These are phyloP conservation scores for Drosophila monieri DNA, from an alignment of 2,888 invertebrate genomes.

Conservation along the genomic window DNA sequence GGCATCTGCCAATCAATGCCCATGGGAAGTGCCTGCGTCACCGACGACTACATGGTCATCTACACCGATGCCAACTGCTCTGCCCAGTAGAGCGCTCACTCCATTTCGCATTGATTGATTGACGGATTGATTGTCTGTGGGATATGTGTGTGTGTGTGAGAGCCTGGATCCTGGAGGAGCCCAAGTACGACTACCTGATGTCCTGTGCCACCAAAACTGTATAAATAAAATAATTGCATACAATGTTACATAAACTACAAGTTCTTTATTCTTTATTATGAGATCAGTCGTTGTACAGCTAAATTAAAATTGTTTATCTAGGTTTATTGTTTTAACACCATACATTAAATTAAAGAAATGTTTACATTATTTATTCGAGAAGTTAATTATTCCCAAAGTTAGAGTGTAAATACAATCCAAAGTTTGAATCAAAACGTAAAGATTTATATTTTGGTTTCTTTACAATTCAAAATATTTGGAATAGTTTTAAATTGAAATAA, in stretches of 20 bases:
- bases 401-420: not conserved
- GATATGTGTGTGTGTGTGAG: conserved; percentile 49
- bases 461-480: not conserved
- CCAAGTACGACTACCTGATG: conserved; percentile 70
- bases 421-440: not conserved
- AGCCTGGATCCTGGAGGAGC: conserved; percentile 28
- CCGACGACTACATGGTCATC: conserved; percentile 82
- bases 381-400: not conserved
- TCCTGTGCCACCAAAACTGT: conserved; percentile 32
- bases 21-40: conserved; percentile 80
- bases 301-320: not conserved
- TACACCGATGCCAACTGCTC: conserved; percentile 62
- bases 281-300: conserved; percentile 44
- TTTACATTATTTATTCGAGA: not conserved
- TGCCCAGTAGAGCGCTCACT: conserved; percentile 33
- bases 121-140: conserved; percentile 31
- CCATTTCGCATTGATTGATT: conserved; percentile 14
- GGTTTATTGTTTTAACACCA: not conserved
- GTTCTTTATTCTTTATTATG: conserved; percentile 37
- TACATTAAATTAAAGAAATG: not conserved
- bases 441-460: not conserved
- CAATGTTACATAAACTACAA: conserved; percentile 27
- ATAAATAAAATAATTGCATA: conserved; percentile 39
- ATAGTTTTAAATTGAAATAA: no score
- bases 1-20: conserved; percentile 80